A percentile compares a stretch with the other conserved stretches of the same genome.
These are phyloP conservation scores for Gyrodactylus bullatarudis DNA, from an alignment of 1,140 invertebrate species.

Conservation along the genomic window DNA sequence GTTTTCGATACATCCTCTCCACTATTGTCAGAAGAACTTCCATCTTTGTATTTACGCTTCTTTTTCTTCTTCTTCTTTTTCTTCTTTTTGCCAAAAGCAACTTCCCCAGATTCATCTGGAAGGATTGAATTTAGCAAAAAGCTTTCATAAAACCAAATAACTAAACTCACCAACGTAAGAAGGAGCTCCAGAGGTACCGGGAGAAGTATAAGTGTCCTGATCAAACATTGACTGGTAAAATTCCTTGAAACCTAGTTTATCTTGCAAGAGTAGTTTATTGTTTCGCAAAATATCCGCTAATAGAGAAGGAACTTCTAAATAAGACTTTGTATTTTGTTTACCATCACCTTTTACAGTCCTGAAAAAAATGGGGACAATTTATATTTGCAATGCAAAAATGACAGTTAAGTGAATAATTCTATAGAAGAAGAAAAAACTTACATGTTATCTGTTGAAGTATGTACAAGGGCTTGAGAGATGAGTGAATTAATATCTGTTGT, in stretches of 20 bases:
- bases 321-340: not conserved
- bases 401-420: not conserved
- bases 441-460: slow-evolving; percentile 2
- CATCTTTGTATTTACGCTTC: not conserved
- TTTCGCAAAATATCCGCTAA: not conserved
- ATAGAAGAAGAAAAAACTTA: not conserved
- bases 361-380: not conserved
- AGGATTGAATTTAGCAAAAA: not conserved
- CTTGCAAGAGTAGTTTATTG: not conserved
- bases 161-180: not conserved
- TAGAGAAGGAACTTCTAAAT: not conserved
- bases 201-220: not conserved
- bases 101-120: not conserved
- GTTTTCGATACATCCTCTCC: not conserved
- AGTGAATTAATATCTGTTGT: not conserved
- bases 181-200: not conserved
- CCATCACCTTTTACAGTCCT: not conserved
- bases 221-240: not conserved
- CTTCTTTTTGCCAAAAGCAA: not conserved
- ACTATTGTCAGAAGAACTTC: not conserved
- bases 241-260: not conserved
- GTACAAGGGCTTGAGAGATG: not conserved
- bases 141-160: not conserved
- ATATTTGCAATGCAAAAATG: not conserved
- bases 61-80: not conserved